These are phyloP conservation scores for Hylia prasina DNA, from an alignment of 2,113 vertebrate genomes.

Conservation along the genomic window DNA sequence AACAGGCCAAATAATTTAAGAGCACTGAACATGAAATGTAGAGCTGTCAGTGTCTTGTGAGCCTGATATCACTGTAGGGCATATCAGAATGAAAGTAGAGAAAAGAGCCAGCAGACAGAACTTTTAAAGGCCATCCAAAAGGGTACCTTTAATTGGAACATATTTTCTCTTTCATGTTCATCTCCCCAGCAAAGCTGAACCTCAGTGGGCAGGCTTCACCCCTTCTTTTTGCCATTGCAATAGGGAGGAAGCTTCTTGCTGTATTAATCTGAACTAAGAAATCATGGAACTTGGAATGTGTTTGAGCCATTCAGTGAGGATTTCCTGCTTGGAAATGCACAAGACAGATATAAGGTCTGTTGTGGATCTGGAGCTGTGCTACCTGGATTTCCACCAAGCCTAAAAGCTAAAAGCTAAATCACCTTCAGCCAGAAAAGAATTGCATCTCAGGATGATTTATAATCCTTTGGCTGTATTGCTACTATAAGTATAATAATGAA, in stretches of 20 bases:
- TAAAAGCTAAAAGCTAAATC: neutral
- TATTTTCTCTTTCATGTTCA: fast-evolving
- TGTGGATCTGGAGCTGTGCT: neutral
- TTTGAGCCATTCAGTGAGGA: neutral
- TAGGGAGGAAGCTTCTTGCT: neutral
- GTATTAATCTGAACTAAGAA: neutral
- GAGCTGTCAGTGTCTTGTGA: neutral
- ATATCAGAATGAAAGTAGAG: neutral
- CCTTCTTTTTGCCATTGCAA: neutral
- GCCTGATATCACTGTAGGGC: neutral
- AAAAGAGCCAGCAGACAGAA: neutral
- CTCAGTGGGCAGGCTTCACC: neutral
- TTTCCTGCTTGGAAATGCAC: neutral
- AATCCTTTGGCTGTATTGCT: neutral
- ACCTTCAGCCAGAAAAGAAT: neutral
- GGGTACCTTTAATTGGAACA: neutral
- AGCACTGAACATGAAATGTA: neutral
- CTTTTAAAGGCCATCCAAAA: neutral
- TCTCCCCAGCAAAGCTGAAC: neutral
- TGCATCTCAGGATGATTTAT: neutral
- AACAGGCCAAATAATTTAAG: neutral
- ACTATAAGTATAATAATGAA: neutral
- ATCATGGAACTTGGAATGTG: neutral
- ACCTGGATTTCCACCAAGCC: neutral
- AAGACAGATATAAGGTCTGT: neutral